These are phyloP conservation scores for Micrastur ruficollis DNA, from an alignment of 2,797 vertebrate species.

Conservation along the genomic window DNA sequence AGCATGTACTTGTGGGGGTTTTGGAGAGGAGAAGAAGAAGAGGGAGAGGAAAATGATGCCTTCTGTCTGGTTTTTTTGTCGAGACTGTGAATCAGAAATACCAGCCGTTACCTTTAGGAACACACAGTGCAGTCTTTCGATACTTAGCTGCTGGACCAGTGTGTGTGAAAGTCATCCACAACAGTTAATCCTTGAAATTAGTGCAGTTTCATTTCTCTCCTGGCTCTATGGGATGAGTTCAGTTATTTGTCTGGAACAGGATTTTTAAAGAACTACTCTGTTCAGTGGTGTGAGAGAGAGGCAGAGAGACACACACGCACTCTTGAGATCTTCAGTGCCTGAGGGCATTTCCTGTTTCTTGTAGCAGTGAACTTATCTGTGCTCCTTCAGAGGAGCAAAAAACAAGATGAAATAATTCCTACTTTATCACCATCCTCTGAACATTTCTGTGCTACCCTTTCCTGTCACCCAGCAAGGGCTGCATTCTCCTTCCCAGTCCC, in stretches of 20 bases:
- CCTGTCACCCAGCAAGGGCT: background rate
- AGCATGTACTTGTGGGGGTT: background rate
- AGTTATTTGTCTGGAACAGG: background rate
- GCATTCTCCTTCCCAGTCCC: background rate
- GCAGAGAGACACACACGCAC: background rate
- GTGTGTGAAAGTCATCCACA: background rate
- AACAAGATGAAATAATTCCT: slow-evolving; percentile 28
- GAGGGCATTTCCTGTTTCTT: slow-evolving; percentile 37
- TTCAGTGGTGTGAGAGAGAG: background rate
- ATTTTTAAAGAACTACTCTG: background rate
- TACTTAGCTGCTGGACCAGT: background rate
- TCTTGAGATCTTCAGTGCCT: slow-evolving; percentile 23
- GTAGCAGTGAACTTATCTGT: slow-evolving; percentile 33
- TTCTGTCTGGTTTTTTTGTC: accelerated
- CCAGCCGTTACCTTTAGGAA: background rate
- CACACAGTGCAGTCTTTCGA: background rate
- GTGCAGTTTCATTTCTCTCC: background rate
- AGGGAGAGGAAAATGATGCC: accelerated
- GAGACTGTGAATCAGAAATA: background rate
- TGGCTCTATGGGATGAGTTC: background rate
- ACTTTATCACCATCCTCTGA: background rate
- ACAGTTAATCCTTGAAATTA: background rate
- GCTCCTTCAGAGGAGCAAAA: slow-evolving; percentile 24
- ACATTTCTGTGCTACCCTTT: slow-evolving; percentile 28
- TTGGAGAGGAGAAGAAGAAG: background rate